Conservation (phyloP, 2,888 invertebrate species). For the Syrista parreyssii region DNA sequence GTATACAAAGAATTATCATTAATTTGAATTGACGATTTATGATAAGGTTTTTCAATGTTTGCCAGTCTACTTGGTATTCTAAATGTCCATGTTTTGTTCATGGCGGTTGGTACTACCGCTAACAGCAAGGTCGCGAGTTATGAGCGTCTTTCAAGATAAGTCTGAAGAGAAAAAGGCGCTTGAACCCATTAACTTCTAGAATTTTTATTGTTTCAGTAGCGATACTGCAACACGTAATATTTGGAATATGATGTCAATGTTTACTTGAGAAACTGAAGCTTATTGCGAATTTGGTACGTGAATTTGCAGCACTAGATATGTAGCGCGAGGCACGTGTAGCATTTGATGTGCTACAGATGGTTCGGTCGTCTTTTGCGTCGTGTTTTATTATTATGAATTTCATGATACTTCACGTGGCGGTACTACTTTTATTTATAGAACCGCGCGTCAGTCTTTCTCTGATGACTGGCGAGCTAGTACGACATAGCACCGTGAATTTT, state of each 20-base stretch:
- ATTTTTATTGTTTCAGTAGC: not conserved
- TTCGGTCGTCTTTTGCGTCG: not conserved
- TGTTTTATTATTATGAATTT: slow-evolving; percentile 1
- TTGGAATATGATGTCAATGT: not conserved
- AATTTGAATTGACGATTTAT: not conserved
- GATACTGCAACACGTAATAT: not conserved
- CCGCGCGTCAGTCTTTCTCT: not conserved
- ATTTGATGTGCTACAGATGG: not conserved
- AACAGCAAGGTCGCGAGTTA: not conserved
- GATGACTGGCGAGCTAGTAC: not conserved
- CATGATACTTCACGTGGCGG: not conserved
- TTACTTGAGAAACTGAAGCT: not conserved
- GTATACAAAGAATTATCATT: not conserved
- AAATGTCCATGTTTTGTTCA: not conserved
- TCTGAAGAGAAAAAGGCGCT: not conserved
- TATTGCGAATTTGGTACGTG: not conserved
- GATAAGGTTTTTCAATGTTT: not conserved
- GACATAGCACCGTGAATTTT: not conserved
- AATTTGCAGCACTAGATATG: not conserved
- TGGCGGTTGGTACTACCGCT: not conserved
- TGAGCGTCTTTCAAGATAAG: not conserved
- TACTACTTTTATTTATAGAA: not conserved
- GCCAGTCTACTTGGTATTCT: not conserved
- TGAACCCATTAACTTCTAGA: not conserved
- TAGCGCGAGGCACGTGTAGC: not conserved